Percentiles rank a stretch among this genome's conserved stretches.
Evolutionary conservation across 2,888 invertebrate genomes (phyloP).

Genomic region (Leptinotarsa juncta): DNA sequence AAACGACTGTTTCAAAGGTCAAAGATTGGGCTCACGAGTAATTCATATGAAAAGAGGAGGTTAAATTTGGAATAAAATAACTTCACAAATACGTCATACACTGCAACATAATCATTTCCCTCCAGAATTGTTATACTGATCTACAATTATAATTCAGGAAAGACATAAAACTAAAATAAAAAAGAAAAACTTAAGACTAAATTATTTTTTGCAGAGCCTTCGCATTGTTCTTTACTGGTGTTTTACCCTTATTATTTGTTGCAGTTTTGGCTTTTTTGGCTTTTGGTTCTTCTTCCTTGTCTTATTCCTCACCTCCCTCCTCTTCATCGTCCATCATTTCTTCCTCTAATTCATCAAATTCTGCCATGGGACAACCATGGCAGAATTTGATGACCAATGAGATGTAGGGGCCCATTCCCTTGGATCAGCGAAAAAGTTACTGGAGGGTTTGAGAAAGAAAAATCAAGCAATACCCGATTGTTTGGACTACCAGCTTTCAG

Average conservation of each 20-base stretch:
- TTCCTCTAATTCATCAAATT: conserved; percentile 81
- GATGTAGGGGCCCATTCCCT: conserved; percentile 84
- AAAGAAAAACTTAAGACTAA: conserved; percentile 21
- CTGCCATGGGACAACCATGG: conserved; percentile 79
- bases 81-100: conserved; percentile 36
- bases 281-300: conserved; percentile 83
- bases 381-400: conserved; percentile 87
- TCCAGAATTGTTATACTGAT: conserved; percentile 3
- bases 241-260: conserved; percentile 79
- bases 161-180: conserved; percentile 20
- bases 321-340: conserved; percentile 85
- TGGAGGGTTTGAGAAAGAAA: conserved; percentile 88
- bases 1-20: too few relatives aligned
- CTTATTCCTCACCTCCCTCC: conserved; percentile 75
- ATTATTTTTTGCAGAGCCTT: conserved; percentile 71
- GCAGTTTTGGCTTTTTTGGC: conserved; percentile 80
- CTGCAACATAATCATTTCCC: conserved; percentile 25
- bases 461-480: conserved; percentile 77
- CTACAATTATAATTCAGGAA: conserved; percentile 18
- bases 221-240: conserved; percentile 68
- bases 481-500: conserved; percentile 84
- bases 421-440: conserved; percentile 81
- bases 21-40: conserved; percentile 42
- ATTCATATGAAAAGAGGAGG: conserved; percentile 45
- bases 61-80: conserved; percentile 44